A percentile compares a stretch with the other conserved stretches of the same genome.
Conservation (phyloP, 2,113 vertebrate genomes). For the Pangasianodon hypophthalmus region DNA sequence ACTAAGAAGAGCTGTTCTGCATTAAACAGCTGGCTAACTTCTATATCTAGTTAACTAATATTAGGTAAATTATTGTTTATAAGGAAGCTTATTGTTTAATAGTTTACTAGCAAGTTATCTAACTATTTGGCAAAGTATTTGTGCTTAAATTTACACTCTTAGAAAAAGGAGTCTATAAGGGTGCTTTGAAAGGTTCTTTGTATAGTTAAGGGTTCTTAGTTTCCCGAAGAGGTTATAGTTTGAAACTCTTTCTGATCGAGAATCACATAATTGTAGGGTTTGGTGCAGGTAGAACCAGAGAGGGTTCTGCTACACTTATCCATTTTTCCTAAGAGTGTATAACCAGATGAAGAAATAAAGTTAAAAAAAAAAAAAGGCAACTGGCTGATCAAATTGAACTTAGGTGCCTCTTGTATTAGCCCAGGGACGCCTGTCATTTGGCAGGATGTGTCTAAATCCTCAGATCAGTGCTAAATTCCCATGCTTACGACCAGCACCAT, state of each 20-base stretch:
- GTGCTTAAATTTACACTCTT: neutral
- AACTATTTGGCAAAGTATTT: neutral
- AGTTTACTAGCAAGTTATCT: neutral
- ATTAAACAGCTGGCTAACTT: neutral
- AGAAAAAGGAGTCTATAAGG: neutral
- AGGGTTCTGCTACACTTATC: no score
- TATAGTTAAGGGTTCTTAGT: neutral
- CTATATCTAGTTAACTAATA: neutral
- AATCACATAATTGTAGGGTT: neutral
- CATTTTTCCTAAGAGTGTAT: neutral
- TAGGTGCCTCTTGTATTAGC: no score
- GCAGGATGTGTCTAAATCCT: constrained; percentile 26
- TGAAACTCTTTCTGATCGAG: neutral
- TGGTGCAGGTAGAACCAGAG: neutral
- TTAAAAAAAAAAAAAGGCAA: neutral
- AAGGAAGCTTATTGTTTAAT: neutral
- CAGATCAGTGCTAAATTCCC: neutral
- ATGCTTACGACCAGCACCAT: constrained; percentile 5
- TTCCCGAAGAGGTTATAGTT: neutral
- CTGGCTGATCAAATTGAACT: neutral
- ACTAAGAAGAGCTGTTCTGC: neutral
- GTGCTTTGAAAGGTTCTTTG: neutral
- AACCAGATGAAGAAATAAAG: neutral
- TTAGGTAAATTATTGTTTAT: neutral
- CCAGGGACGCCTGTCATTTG: neutral